phyloP scores from a whole-genome alignment of 2,888 invertebrate species.

The Noctua janthe region DNA sequence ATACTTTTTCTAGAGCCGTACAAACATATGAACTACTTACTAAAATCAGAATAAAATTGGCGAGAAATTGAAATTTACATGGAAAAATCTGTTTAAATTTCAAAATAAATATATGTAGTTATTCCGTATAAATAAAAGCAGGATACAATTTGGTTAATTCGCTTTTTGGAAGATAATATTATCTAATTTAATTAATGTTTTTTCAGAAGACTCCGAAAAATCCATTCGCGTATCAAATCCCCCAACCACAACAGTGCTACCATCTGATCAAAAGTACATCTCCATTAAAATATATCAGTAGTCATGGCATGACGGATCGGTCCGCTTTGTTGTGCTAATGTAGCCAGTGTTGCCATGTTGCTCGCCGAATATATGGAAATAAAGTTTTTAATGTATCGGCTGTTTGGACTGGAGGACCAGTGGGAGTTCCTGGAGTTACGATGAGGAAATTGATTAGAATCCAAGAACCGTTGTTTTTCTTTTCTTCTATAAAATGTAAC shows the following conservation, averaged over 20 bases:
- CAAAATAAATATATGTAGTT: too few species aligned
- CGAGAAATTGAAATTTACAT: too few species aligned
- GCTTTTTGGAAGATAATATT: too few species aligned
- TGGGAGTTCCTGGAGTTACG: conserved; percentile 32
- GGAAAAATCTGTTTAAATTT: too few species aligned
- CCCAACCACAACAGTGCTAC: conserved; percentile 52
- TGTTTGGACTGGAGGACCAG: conserved; percentile 42
- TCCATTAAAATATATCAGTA: conserved; percentile 90
- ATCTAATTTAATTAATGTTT: background rate
- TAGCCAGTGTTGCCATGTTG: conserved; percentile 68
- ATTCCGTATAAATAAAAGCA: too few species aligned
- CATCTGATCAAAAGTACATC: conserved; percentile 83
- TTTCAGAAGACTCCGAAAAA: background rate
- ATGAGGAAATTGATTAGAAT: conserved; percentile 13
- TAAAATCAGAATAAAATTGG: too few species aligned
- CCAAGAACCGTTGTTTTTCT: background rate
- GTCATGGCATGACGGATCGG: conserved; percentile 89
- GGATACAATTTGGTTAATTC: too few species aligned
- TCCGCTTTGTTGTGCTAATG: conserved; percentile 88
- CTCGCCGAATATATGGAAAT: conserved; percentile 70
- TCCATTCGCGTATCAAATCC: conserved; percentile 57
- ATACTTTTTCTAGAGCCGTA: too few species aligned
- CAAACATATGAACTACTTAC: too few species aligned
- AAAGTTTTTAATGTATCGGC: conserved; percentile 74
- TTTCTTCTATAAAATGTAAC: background rate